These are phyloP conservation scores for Platyscapa corneri DNA, from an alignment of 1,140 invertebrate genomes.

Conservation along the genomic window DNA sequence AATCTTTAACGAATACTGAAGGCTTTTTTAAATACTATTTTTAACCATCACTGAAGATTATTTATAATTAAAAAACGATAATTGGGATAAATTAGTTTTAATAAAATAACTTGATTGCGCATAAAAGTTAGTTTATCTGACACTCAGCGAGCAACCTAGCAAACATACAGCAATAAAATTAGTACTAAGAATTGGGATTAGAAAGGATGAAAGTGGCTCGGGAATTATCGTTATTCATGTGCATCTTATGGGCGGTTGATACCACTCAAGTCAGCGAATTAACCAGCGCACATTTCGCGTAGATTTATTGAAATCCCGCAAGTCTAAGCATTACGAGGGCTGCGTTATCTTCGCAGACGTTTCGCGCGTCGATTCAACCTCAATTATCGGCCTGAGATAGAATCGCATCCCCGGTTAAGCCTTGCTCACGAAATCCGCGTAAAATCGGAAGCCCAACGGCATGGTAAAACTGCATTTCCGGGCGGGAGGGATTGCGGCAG, in stretches of 20 bases:
- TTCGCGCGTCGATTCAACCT: neutral
- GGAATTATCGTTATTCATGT: neutral
- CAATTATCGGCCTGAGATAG: neutral
- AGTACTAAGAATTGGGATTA: neutral
- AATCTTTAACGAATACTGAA: neutral
- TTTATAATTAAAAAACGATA: too few relatives aligned
- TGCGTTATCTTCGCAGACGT: neutral
- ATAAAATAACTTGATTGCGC: too few relatives aligned
- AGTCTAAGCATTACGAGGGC: neutral
- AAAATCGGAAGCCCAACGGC: neutral
- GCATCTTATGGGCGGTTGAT: neutral
- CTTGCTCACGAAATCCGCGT: neutral
- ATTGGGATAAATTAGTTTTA: too few relatives aligned
- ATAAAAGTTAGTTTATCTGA: neutral
- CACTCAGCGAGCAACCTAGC: neutral
- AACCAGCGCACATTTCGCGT: too few relatives aligned
- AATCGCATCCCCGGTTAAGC: neutral
- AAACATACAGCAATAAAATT: neutral
- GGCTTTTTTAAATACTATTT: too few relatives aligned
- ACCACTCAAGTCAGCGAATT: too few relatives aligned
- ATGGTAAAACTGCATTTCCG: conserved; percentile 28
- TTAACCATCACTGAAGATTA: too few relatives aligned
- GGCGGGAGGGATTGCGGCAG: conserved; percentile 6
- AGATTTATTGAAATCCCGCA: neutral
- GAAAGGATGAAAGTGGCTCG: neutral